phyloP scores from a whole-genome alignment of 1,140 invertebrate genomes.

The Chironomus striatipennis region DNA sequence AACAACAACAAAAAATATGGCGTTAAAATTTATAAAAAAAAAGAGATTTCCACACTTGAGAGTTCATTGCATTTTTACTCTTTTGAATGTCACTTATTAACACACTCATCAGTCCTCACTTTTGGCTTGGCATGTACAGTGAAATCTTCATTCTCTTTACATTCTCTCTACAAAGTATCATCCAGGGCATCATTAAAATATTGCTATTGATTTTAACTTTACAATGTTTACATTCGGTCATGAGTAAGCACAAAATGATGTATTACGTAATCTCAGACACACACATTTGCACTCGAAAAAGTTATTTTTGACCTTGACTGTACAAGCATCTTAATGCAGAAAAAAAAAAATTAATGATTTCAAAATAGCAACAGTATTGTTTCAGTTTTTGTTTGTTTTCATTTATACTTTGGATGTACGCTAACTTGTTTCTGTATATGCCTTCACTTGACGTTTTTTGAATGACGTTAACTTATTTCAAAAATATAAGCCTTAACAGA shows the following conservation, averaged over 20 bases:
- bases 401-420: background rate
- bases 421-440: background rate
- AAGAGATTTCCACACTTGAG: slow-evolving; percentile 16
- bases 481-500: background rate
- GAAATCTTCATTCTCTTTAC: background rate
- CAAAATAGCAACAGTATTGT: background rate
- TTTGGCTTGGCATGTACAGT: background rate
- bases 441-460: background rate
- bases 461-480: background rate
- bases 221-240: background rate
- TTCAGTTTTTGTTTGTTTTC: background rate
- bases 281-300: background rate
- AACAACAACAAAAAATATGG: background rate
- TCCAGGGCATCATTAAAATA: background rate
- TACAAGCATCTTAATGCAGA: background rate
- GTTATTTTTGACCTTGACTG: background rate
- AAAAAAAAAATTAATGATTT: background rate
- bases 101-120: background rate
- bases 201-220: background rate
- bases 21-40: background rate
- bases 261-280: background rate
- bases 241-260: background rate
- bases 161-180: background rate
- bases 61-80: slow-evolving; percentile 23
- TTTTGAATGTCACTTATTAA: slow-evolving; percentile 1